Evolutionary conservation across 1,140 invertebrate species (phyloP).

Genomic region (Gonatopus flavifemur): DNA sequence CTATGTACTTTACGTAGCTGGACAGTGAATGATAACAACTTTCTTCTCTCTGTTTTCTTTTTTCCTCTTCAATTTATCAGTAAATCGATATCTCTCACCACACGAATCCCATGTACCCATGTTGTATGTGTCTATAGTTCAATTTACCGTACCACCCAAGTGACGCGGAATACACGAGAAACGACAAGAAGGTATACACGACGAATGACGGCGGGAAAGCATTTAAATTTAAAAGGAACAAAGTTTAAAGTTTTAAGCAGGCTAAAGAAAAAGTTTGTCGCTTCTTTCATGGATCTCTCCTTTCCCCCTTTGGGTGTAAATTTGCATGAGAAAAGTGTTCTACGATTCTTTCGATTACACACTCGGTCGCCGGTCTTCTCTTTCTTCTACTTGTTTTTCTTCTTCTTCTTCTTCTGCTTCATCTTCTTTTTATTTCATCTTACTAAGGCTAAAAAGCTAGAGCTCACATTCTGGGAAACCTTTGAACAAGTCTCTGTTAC

Average conservation of each 20-base stretch:
- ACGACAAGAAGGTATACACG: no score
- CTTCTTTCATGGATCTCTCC: constrained; percentile 19
- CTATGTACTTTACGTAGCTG: no score
- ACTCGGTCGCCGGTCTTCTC: constrained; percentile 20
- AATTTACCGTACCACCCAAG: no score
- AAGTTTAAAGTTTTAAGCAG: constrained; percentile 37
- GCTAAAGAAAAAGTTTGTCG: constrained; percentile 31
- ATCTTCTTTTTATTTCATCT: neutral
- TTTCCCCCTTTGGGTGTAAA: constrained; percentile 20
- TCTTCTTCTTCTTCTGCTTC: neutral
- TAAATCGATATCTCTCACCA: no score
- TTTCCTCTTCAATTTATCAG: no score
- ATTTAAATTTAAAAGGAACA: constrained; percentile 38
- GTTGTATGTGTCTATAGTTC: no score
- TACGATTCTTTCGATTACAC: constrained; percentile 39
- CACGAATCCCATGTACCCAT: no score
- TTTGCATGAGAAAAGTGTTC: constrained; percentile 40
- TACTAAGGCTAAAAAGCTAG: neutral
- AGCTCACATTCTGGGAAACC: constrained; percentile 32
- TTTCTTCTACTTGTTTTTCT: neutral
- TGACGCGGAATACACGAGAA: no score
- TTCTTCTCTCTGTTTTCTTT: no score
- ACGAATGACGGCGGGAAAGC: constrained; percentile 6
- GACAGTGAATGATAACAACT: no score
- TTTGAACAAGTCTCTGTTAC: constrained; percentile 21